Evolutionary conservation across 2,113 vertebrate species (phyloP).

Genomic region (Halichoerus grypus): DNA sequence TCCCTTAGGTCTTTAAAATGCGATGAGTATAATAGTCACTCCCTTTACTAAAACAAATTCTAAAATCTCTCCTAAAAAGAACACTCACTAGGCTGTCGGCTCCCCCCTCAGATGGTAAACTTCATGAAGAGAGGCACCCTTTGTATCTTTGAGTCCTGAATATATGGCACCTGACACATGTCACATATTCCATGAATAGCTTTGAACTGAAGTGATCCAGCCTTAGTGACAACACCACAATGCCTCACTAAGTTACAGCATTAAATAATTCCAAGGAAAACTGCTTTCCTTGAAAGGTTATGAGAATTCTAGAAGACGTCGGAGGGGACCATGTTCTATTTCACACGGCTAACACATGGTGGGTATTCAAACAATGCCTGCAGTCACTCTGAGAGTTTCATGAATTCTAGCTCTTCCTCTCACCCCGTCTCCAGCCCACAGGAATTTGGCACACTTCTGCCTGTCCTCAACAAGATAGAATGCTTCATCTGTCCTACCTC

Average conservation of each 20-base stretch:
- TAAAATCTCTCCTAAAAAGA: slow-evolving; percentile 13
- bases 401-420: not conserved
- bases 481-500: not conserved
- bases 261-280: not conserved
- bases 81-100: not conserved
- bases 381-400: not conserved
- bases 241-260: not conserved
- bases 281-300: not conserved
- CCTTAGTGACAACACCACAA: not conserved
- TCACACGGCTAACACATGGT: not conserved
- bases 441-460: not conserved
- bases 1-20: not conserved
- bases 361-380: not conserved
- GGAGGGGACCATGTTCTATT: not conserved
- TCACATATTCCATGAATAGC: not conserved
- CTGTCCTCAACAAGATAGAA: not conserved
- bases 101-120: not conserved
- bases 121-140: not conserved
- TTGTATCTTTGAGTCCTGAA: not conserved
- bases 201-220: not conserved
- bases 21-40: not conserved
- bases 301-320: not conserved
- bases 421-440: not conserved
- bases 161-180: not conserved
- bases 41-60: not conserved